These are phyloP conservation scores for Apamea monoglypha DNA, from an alignment of 2,888 invertebrate genomes.

Conservation along the genomic window DNA sequence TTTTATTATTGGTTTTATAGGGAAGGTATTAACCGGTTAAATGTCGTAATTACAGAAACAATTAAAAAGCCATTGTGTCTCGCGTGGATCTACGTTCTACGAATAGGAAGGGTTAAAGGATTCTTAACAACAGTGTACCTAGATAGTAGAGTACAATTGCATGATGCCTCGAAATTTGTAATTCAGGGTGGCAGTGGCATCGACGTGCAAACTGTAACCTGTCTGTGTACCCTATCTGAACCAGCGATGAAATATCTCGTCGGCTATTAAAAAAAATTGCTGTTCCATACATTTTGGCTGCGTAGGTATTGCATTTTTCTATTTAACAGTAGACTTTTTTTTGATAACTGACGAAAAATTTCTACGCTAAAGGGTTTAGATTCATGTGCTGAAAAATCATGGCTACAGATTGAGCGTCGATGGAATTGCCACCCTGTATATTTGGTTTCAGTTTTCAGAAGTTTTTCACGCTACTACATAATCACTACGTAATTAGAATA, in stretches of 20 bases:
- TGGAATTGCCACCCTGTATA: no score
- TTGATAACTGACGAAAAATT: not conserved
- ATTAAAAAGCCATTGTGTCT: no score
- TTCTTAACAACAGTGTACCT: not conserved
- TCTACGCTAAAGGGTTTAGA: not conserved
- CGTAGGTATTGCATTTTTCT: not conserved
- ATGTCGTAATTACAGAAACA: no score
- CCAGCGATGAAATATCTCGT: fast-evolving
- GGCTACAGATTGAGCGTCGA: not conserved
- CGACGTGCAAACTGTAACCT: not conserved
- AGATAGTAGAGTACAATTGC: not conserved
- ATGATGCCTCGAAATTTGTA: not conserved
- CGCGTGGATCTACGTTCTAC: no score
- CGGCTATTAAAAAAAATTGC: not conserved
- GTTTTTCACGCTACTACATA: not conserved
- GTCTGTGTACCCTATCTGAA: not conserved
- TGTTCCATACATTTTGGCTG: not conserved
- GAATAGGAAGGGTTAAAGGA: no score
- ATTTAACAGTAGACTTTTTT: not conserved
- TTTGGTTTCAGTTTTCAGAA: not conserved
- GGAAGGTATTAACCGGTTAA: not conserved
- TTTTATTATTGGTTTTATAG: not conserved
- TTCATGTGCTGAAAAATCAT: not conserved
- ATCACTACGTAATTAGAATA: not conserved
- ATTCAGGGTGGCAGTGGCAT: not conserved